Base-by-base conservation (phyloP, 2,113 vertebrate genomes). In the Xiphorhynchus elegans region DNA sequence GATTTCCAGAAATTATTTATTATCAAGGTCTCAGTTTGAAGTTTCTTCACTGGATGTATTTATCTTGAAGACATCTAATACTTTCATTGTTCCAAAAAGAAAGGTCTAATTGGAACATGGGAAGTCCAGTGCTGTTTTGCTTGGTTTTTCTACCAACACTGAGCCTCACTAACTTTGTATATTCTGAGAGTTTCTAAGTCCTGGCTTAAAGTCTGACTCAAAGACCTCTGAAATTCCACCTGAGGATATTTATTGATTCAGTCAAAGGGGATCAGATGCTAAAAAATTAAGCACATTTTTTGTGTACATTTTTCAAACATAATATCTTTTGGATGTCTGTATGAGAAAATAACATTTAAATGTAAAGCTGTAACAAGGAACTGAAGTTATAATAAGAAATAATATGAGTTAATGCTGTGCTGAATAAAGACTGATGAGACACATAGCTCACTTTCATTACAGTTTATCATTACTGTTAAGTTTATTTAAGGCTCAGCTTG, bases 401-500 rank as follows among this genome's bases (percentile, higher is more conserved):
- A 72, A 79, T 55, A 63, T 64, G 4, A 84, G 17, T 64, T 93
- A 86, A 87, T 78, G 58, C 4, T 81, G 16, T 56, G 25, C 21
- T 84, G 55, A 82, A 67, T 87, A 74, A 92, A 90, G 21, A 31
- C 79, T 90, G 75, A n/a, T 1, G 35, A 87, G 87, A 82, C 31
- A 66, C 10, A 31, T 7, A 13, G 68, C 40, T 88, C 87, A 82
- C 47, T 91, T 91, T 77, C 6, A 10, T 82, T 84, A 40, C 16
- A 60, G 47, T 86, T 91, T 93, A 90, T 25, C 6, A 16, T 63
- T 35, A 86, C 31, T 77, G 74, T 68, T 94, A 84, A 77, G 91
- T 93, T 89, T 92, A 93, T 82, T 91, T 95, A 95, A 96, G 60
- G 56, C 37, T 83, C 66, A 75, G 59, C 47, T 84, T 67, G 55